Evolutionary conservation across 1,140 invertebrate species (phyloP), one percentile per base, ranked within the genome.

Genomic region (Hydropsyche tenuis): DNA sequence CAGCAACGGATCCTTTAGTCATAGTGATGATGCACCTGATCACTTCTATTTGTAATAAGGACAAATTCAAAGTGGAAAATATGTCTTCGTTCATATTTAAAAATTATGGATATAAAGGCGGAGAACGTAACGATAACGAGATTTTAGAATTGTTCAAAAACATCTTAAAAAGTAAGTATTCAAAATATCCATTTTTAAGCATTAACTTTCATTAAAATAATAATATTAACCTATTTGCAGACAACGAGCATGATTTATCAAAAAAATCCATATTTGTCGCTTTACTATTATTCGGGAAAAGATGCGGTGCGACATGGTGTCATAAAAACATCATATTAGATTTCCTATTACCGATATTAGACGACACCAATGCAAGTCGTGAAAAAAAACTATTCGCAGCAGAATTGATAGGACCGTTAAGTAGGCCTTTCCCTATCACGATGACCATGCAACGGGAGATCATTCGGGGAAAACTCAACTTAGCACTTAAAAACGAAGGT

Each of bases 371-470:
- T 30, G 60, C 70, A 9, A 69, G 78, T 4, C 51, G 78, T 5
- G 72, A 46, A 53, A 74, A 76, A 9, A 82, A 80, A 72, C 73
- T 77, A 46, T 83, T 84, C 65, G 82, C 81, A 75, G 75, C 84
- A 0, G 78, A 80, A 7, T 69, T 83, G 56, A 73, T 86, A 23
- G 85, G 85, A 51, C 80, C 82, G 7, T 62, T 86, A n/a, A 46
- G 83, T 18, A 82, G 82, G 68, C 83, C 83, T 0, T 85, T 81
- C 70, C 81, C 83, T 12, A 51, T 42, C 4, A 79, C 82, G 42
- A 84, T 84, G 82, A 82, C 81, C 77, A 78, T 82, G 5, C 80
- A 85, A 62, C 81, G 80, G 73, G 82, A 85, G 79, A 81, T 84
- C 63, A 78, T 81, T 22, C 30, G 77, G 82, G 4, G 82, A 82